Percentiles rank a stretch among this genome's conserved stretches.
Conservation (phyloP, 2,113 vertebrate species). For the Mixornis gularis region DNA sequence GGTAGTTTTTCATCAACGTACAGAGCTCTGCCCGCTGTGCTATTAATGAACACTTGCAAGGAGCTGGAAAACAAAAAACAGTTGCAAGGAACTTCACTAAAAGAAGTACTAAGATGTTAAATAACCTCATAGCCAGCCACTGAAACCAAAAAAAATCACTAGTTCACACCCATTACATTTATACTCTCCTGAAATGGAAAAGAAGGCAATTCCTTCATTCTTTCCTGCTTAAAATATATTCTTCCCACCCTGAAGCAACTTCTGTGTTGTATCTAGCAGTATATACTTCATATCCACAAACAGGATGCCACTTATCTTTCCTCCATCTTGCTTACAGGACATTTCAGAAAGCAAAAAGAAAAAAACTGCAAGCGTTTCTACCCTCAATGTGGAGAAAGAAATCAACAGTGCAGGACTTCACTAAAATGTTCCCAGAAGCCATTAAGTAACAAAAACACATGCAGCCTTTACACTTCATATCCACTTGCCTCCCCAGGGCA, state of each 20-base stretch:
- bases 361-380: not conserved
- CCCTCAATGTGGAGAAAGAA: not conserved
- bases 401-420: not conserved
- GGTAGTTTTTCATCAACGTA: constrained; percentile 80
- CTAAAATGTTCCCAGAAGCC: not conserved
- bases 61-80: constrained; percentile 68
- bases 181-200: not conserved
- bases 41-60: constrained; percentile 76
- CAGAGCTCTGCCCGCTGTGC: constrained; percentile 79
- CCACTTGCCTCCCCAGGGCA: not conserved
- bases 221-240: not conserved
- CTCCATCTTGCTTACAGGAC: not conserved
- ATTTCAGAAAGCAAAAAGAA: not conserved
- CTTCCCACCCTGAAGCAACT: not conserved
- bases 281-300: not conserved
- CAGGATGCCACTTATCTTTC: not conserved
- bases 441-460: not conserved
- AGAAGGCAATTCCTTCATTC: not conserved
- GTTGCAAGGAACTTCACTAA: not conserved
- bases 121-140: not conserved
- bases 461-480: not conserved
- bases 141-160: not conserved
- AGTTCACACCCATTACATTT: not conserved
- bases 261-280: not conserved
- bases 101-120: not conserved